A percentile compares a stretch with the other conserved stretches of the same genome.
Evolutionary conservation across 2,797 vertebrate species (phyloP).

Genomic region (Rhinoraja longicauda): DNA sequence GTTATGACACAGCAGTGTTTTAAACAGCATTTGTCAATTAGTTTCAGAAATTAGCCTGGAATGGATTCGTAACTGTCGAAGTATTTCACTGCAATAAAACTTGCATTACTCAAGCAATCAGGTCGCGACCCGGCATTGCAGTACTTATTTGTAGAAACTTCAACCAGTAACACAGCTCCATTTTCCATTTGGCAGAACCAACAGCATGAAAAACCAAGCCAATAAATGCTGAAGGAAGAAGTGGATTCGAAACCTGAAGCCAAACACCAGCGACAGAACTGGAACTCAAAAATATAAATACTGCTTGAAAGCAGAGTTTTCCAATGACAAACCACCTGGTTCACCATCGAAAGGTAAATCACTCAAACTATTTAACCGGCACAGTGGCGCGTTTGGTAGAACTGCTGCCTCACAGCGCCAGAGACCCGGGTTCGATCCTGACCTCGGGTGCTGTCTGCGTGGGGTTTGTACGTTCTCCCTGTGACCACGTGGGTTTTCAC

Average conservation of each 20-base stretch:
- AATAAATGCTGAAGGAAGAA: background rate
- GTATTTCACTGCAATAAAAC: background rate
- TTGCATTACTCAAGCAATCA: slow-evolving; percentile 19
- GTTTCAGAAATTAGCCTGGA: slow-evolving; percentile 8
- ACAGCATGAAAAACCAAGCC: background rate
- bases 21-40: background rate
- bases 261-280: background rate
- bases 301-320: background rate
- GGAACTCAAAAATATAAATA: background rate
- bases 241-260: background rate
- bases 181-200: background rate
- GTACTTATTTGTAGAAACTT: slow-evolving; percentile 25
- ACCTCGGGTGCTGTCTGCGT: no score
- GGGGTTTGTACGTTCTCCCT: no score
- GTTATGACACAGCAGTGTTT: background rate
- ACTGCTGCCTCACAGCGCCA: no score
- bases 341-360: background rate
- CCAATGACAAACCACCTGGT: background rate
- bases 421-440: no score
- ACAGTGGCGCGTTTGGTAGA: no score
- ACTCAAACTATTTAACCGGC: no score
- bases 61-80: background rate
- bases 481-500: no score
- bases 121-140: background rate
- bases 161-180: slow-evolving; percentile 2